Conservation (phyloP, 2,888 invertebrate species). For the Amblyjoppa fuscipennis region DNA sequence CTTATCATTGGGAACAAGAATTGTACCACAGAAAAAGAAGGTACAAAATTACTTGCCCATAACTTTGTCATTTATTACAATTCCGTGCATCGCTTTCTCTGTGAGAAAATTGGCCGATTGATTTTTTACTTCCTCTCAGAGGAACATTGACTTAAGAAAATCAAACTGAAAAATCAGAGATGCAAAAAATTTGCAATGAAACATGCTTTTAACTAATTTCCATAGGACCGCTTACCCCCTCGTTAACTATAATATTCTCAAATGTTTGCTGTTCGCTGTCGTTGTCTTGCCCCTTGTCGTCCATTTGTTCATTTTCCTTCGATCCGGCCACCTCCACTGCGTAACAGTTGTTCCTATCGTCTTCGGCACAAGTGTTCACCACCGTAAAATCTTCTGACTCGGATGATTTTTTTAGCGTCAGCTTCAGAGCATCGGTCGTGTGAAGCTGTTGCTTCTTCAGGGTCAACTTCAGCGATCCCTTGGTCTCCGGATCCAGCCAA, state of each 20-base stretch:
- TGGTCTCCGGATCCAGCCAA: slow-evolving; percentile 79
- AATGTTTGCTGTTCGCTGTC: slow-evolving; percentile 77
- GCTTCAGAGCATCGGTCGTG: slow-evolving; percentile 76
- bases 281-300: slow-evolving; percentile 77
- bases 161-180: no score
- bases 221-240: slow-evolving; percentile 75
- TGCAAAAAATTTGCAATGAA: background rate
- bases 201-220: background rate
- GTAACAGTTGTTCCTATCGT: slow-evolving; percentile 69
- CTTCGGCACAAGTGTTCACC: slow-evolving; percentile 77
- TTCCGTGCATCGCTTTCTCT: no score
- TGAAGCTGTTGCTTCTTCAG: slow-evolving; percentile 78
- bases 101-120: no score
- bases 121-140: no score
- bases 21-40: no score
- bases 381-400: slow-evolving; percentile 80
- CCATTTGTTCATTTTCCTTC: slow-evolving; percentile 79
- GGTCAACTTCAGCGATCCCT: slow-evolving; percentile 81
- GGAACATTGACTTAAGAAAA: no score
- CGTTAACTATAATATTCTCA: slow-evolving; percentile 82
- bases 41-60: no score
- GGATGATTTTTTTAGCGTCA: slow-evolving; percentile 81
- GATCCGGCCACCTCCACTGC: slow-evolving; percentile 77
- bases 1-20: no score
- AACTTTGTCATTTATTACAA: no score